phyloP scores from a whole-genome alignment of 1,140 invertebrate species.

The Rhizoglyphus robini region DNA sequence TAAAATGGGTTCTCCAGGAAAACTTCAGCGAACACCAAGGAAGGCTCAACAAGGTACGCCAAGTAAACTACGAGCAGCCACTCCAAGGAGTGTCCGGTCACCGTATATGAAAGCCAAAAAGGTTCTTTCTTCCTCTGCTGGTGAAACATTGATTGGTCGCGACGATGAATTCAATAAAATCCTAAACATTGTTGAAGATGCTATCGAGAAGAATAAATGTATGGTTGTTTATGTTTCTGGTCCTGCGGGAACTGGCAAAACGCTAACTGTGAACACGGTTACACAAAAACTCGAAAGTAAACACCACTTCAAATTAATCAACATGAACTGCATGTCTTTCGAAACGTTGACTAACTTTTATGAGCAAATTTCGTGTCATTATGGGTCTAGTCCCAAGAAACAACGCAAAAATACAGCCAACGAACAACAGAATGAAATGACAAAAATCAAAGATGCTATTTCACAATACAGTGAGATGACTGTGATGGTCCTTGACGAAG shows the following conservation, averaged over 20 bases:
- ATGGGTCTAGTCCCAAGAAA: constrained; percentile 35
- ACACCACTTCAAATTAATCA: constrained; percentile 17
- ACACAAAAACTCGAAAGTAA: constrained; percentile 38
- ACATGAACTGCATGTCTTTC: constrained; percentile 28
- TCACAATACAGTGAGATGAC: constrained; percentile 37
- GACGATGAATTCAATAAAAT: constrained; percentile 59
- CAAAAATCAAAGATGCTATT: constrained; percentile 17
- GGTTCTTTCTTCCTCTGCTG: background rate
- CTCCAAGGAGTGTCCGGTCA: background rate
- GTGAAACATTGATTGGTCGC: constrained; percentile 48
- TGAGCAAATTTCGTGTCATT: constrained; percentile 59
- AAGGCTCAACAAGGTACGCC: background rate
- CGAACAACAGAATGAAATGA: background rate
- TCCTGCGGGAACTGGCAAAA: constrained; percentile 91
- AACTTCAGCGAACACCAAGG: background rate
- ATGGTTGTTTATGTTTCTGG: constrained; percentile 84
- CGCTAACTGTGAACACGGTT: constrained; percentile 62
- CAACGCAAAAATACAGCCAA: background rate
- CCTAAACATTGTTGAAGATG: constrained; percentile 49
- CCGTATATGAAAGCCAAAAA: background rate
- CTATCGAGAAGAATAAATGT: constrained; percentile 50
- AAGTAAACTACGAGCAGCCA: background rate
- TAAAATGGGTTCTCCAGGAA: background rate
- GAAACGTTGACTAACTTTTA: constrained; percentile 36
- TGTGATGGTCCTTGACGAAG: constrained; percentile 84